phyloP scores from a whole-genome alignment of 2,888 invertebrate species.

The Dusona sp. region DNA sequence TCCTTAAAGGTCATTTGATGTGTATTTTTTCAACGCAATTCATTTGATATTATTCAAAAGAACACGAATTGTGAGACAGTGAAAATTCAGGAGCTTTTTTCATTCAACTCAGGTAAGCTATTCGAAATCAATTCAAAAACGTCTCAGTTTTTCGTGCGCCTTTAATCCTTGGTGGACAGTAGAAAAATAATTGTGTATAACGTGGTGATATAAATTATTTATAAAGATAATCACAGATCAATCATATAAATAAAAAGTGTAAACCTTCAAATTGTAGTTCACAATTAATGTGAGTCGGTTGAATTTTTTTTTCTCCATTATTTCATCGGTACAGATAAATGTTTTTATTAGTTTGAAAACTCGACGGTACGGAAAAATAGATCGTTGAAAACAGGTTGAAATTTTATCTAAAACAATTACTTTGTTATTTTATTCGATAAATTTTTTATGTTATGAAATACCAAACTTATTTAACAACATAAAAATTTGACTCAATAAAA shows the following conservation, averaged over 20 bases:
- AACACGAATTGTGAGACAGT: not conserved
- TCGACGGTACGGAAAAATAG: not conserved
- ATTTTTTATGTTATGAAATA: not conserved
- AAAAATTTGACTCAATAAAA: not conserved
- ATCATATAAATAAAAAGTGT: not conserved
- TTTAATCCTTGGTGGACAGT: not conserved
- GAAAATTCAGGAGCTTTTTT: conserved; percentile 6
- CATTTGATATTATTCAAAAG: not conserved
- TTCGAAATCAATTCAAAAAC: not conserved
- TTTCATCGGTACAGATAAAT: not conserved
- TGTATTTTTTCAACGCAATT: not conserved
- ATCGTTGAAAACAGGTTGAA: not conserved
- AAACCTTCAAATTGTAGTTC: not conserved
- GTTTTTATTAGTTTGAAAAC: not conserved
- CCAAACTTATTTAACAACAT: not conserved
- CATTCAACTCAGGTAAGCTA: not conserved
- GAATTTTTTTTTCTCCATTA: not conserved
- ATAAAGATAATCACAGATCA: not conserved
- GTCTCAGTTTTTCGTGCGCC: not conserved
- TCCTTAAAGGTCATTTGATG: not conserved
- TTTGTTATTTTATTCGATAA: not conserved
- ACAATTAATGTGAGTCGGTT: not conserved
- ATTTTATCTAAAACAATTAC: not conserved
- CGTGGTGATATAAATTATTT: not conserved
- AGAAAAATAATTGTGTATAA: not conserved